A percentile compares a stretch with the other conserved stretches of the same genome.
phyloP scores from a whole-genome alignment of 1,140 invertebrate genomes.

The Lepidotrigona ventralis region DNA sequence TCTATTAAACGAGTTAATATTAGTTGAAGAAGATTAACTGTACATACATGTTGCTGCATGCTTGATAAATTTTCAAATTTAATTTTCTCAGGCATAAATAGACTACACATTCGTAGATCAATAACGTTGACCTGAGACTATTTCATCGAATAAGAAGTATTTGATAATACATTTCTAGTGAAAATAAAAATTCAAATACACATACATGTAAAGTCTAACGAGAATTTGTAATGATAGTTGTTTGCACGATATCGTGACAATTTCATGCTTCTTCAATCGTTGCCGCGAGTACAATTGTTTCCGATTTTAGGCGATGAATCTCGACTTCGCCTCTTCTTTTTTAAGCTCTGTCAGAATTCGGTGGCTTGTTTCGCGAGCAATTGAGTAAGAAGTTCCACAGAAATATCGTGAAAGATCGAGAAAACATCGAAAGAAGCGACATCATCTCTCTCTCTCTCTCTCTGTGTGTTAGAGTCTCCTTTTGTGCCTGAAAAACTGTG shows the following conservation, averaged over 20 bases:
- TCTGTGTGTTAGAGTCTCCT: neutral
- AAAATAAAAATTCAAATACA: neutral
- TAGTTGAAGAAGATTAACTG: neutral
- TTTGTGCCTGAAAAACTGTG: neutral
- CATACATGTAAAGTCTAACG: neutral
- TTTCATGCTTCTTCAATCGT: neutral
- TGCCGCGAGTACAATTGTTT: neutral
- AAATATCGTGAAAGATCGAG: neutral
- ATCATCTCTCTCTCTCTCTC: too few species aligned
- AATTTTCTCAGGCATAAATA: too few species aligned
- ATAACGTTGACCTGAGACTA: too few species aligned
- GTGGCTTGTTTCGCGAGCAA: neutral
- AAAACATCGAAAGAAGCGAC: neutral
- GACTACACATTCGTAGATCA: too few species aligned
- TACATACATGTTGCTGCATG: too few species aligned
- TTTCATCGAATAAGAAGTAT: too few species aligned
- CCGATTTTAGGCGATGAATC: neutral
- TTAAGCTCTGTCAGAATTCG: neutral
- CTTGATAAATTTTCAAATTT: too few species aligned
- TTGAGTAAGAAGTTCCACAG: slow-evolving; percentile 3
- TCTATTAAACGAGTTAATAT: too few species aligned
- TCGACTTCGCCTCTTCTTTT: neutral
- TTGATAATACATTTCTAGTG: too few species aligned
- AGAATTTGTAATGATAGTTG: slow-evolving; percentile 22
- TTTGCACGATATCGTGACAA: slow-evolving; percentile 20